Percentiles rank a stretch among this genome's conserved stretches.
phyloP scores from a whole-genome alignment of 2,797 vertebrate species.

The Mus caroli region DNA sequence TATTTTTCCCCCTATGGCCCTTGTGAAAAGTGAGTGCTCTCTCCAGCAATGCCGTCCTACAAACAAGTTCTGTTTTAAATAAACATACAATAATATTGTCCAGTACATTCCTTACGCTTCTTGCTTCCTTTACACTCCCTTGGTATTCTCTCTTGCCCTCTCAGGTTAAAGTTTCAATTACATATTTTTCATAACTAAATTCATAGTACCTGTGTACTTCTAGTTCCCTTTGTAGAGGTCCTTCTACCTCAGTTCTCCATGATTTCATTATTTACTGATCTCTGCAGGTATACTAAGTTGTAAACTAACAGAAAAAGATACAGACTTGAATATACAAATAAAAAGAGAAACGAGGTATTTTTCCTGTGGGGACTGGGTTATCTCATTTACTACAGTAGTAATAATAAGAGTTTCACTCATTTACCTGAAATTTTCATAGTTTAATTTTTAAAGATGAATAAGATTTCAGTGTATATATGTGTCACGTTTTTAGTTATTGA shows the following conservation, averaged over 20 bases:
- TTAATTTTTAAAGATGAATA: too few relatives aligned
- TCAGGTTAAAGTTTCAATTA: not conserved
- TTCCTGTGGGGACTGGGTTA: not conserved
- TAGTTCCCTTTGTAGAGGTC: not conserved
- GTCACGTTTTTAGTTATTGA: too few relatives aligned
- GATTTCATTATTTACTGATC: not conserved
- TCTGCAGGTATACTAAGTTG: not conserved
- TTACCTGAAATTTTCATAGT: too few relatives aligned
- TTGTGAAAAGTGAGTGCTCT: not conserved
- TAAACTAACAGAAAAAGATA: not conserved
- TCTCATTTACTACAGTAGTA: not conserved
- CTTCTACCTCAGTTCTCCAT: accelerated
- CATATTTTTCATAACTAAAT: not conserved
- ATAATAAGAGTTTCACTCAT: not conserved
- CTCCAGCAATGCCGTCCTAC: not conserved
- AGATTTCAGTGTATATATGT: too few relatives aligned
- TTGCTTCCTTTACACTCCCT: not conserved
- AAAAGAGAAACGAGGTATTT: not conserved
- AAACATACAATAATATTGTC: not conserved
- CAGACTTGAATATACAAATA: not conserved
- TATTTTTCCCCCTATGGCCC: too few relatives aligned
- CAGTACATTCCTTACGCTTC: not conserved
- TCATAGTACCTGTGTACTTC: not conserved
- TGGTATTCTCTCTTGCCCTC: not conserved
- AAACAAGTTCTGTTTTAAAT: not conserved